Base-by-base conservation (phyloP, 2,888 invertebrate species). In the Drosophila cognata region DNA sequence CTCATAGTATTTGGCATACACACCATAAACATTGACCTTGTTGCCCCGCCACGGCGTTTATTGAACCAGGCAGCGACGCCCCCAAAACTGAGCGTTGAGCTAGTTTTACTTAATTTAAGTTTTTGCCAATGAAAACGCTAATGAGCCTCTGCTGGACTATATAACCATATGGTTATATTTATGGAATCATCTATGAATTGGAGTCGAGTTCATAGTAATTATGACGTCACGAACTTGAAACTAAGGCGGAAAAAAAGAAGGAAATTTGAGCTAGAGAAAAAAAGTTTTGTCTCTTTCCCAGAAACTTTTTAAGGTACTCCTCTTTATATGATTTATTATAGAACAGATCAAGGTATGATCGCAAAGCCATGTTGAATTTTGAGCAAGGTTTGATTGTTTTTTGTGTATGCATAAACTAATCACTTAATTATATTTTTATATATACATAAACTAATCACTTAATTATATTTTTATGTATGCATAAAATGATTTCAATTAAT, bases 11-110 rank as follows among this genome's bases (percentile, higher is more conserved):
- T 28, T 38, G 48, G 38, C 48, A 57, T 57, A 67, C 59, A 74
- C 59, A 46, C 29, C 67, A 87, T 75, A 48, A 73, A 59, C 69
- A 51, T 64, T 75, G 85, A 91, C 90, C 90, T 89, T 86, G 90
- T 56, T 85, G 66, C 77, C 67, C 55, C 70, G 60, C 55, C 59
- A 55, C 51, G 55, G 74, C 91, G 86, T 86, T 86, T 86, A 87
- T 89, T 86, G 86, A 86, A 86, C 91, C 88, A 70, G 74, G 67
- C 79, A 90, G 62, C 41, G 56, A 56, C 36, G 77, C 46, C 53
- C 52, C 21, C 25, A 60, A 66, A 48, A 60, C 4, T 61, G 51
- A 56, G 61, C 50, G 41, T 18, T 52, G 55, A 52, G 31, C 50
- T 38, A 18, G 31, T 28, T 55, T 31, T 21, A 2, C 38, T 41